A percentile compares a stretch with the other conserved stretches of the same genome.
Evolutionary conservation across 2,888 invertebrate genomes (phyloP).

Genomic region (Volucella bombylans): DNA sequence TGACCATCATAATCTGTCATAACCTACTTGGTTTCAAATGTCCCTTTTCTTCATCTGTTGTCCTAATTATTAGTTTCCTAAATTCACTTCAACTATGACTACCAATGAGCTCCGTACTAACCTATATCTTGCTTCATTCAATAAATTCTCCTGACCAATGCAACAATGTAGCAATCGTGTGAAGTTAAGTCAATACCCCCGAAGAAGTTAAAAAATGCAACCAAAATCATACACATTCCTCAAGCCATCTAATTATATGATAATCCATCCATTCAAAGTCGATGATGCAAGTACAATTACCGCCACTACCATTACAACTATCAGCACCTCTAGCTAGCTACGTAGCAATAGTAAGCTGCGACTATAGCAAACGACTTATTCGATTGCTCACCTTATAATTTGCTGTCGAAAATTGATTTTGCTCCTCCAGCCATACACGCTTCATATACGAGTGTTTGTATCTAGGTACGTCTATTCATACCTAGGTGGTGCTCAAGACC

Average conservation of each 20-base stretch:
- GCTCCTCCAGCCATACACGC: constrained; percentile 56
- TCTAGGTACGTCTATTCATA: neutral
- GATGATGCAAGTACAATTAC: constrained; percentile 60
- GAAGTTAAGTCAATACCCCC: constrained; percentile 1
- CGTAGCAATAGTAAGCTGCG: too few species aligned
- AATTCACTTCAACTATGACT: too few species aligned
- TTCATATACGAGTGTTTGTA: constrained; percentile 17
- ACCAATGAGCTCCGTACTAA: too few species aligned
- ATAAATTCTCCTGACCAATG: constrained; percentile 1
- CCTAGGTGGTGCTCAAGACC: neutral
- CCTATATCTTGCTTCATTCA: too few species aligned
- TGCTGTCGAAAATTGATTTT: constrained; percentile 63
- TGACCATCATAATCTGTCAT: too few species aligned
- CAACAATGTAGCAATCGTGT: constrained; percentile 5
- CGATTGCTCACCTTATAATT: constrained; percentile 63
- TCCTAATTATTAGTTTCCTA: too few species aligned
- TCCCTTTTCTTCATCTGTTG: too few species aligned
- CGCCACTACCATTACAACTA: constrained; percentile 13
- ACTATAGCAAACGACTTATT: constrained; percentile 32
- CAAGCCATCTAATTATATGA: constrained; percentile 50
- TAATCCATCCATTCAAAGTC: constrained; percentile 27
- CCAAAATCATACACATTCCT: constrained; percentile 45
- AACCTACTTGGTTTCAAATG: too few species aligned
- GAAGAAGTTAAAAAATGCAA: neutral
- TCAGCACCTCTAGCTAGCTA: too few species aligned